These are phyloP conservation scores for Cyprinus carpio DNA, from an alignment of 2,113 vertebrate species.

Conservation along the genomic window DNA sequence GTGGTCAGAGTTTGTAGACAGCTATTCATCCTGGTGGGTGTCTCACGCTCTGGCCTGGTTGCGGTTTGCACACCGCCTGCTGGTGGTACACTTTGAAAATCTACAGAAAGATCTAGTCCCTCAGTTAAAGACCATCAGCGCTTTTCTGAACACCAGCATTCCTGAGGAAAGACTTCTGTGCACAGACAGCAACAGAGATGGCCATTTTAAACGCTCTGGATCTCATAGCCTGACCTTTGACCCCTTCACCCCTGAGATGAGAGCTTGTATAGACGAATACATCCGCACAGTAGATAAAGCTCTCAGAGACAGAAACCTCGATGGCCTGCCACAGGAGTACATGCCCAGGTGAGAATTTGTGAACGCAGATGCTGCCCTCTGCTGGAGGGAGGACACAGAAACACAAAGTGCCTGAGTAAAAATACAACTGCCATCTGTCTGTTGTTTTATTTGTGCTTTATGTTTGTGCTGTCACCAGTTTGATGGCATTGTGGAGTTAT, in stretches of 20 bases:
- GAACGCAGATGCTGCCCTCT: neutral
- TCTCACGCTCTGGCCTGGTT: slow-evolving; percentile 94
- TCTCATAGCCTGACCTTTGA: slow-evolving; percentile 82
- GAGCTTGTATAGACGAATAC: slow-evolving; percentile 78
- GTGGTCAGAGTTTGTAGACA: slow-evolving; percentile 93
- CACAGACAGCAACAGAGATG: slow-evolving; percentile 90
- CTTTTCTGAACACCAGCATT: slow-evolving; percentile 78
- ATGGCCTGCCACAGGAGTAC: slow-evolving; percentile 86
- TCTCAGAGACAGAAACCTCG: slow-evolving; percentile 83
- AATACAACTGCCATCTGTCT: neutral
- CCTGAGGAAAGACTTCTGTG: slow-evolving; percentile 89
- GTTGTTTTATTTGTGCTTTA: neutral
- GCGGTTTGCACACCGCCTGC: slow-evolving; percentile 81
- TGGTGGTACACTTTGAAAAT: slow-evolving; percentile 94
- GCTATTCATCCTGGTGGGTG: slow-evolving; percentile 95
- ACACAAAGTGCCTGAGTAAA: slow-evolving; percentile 49
- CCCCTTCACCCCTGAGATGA: slow-evolving; percentile 89
- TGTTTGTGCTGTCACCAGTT: neutral
- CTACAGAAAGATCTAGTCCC: slow-evolving; percentile 83
- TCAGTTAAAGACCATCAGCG: slow-evolving; percentile 85
- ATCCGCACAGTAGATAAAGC: slow-evolving; percentile 84
- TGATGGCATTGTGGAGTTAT: neutral
- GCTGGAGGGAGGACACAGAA: neutral
- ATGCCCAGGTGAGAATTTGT: slow-evolving; percentile 83
- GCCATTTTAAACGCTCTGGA: slow-evolving; percentile 91